Evolutionary conservation across 2,888 invertebrate species (phyloP), one percentile per base, ranked within the genome.

Genomic region (Schrankia costaestrigalis): DNA sequence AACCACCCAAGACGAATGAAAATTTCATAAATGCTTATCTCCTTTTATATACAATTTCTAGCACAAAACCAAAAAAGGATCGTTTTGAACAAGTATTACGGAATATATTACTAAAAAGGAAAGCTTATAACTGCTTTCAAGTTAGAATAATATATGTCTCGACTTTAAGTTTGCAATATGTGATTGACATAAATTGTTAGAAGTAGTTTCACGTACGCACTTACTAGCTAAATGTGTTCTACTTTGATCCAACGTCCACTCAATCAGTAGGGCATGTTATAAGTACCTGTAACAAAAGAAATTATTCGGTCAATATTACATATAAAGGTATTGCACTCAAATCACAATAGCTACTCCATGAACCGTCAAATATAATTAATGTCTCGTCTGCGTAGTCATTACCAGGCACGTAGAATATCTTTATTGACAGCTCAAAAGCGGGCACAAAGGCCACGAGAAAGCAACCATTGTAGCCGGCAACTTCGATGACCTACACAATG

Each of bases 341-440:
- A 56, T 60, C 47, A 40, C 56, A 60, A 53, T 47, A 40, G 3
- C 31, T 37, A 31, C 38, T 54, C 46, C 40, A 46, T 31, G 41
- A 56, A 59, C 61, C 57, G 63, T 67, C 66, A 64, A 56, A 51
- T 58, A 72, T 66, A 73, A 78, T 79, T 78, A 74, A 72, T 67
- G 64, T 69, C 60, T 63, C 51, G 55, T 59, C 56, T 41, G 49
- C 48, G 39, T 52, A 59, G 59, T 73, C 68, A 76, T 78, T 74
- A 75, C 68, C 56, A 61, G 52, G 56, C 60, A 46, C 43, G 51
- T 56, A 70, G 66, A 72, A 71, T 73, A 67, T 71, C 69, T 71
- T 75, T 77, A 83, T 81, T 81, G 80, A 82, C 82, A 78, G 77
- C 70, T 74, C 70, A 71, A 77, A 71, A 57, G 63, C 45, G 41